These are phyloP conservation scores for Plagiodera versicolora DNA, from an alignment of 2,888 invertebrate genomes.

Conservation along the genomic window DNA sequence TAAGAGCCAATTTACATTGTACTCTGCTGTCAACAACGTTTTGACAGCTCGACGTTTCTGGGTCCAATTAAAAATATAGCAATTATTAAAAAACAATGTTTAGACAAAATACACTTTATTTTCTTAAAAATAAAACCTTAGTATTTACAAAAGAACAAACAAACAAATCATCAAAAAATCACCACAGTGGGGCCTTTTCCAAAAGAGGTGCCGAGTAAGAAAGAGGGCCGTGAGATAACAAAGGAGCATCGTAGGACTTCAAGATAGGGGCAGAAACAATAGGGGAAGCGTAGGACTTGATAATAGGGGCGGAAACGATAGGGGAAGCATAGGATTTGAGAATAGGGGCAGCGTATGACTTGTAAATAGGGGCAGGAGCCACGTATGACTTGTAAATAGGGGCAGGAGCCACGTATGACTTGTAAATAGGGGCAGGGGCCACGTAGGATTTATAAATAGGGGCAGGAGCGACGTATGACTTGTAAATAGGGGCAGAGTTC, in stretches of 20 bases:
- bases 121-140: background rate
- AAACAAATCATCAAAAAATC: background rate
- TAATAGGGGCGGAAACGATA: constrained; percentile 16
- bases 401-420: constrained; percentile 29
- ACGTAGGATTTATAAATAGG: background rate
- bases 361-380: constrained; percentile 30
- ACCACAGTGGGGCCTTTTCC: background rate
- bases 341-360: constrained; percentile 30
- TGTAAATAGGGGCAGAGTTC: constrained; percentile 11
- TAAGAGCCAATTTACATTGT: too few relatives aligned
- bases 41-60: too few relatives aligned
- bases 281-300: constrained; percentile 28
- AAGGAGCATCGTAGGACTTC: too few relatives aligned
- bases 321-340: constrained; percentile 21
- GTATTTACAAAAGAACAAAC: background rate
- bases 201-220: constrained; percentile 5
- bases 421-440: constrained; percentile 7
- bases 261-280: constrained; percentile 12
- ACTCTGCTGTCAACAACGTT: too few relatives aligned
- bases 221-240: constrained; percentile 1
- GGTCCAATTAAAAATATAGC: too few relatives aligned
- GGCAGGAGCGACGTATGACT: constrained; percentile 18
- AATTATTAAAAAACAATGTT: background rate
- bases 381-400: constrained; percentile 27
- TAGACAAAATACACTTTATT: background rate